Evolutionary conservation across 1,140 invertebrate genomes (phyloP).

Genomic region (Lepidotrigona ventralis): DNA sequence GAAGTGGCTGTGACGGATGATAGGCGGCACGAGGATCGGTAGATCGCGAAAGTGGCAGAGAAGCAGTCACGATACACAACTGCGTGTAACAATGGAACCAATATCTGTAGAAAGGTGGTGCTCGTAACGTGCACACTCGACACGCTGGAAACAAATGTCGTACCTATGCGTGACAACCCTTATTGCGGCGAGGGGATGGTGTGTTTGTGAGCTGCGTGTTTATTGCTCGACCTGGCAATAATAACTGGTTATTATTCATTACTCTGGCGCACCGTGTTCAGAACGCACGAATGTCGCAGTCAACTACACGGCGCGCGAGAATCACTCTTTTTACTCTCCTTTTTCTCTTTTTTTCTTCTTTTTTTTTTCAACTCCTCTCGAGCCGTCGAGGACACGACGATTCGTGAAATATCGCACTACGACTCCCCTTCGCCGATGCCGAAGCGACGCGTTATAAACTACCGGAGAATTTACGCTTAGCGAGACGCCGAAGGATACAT

Average conservation of each 20-base stretch:
- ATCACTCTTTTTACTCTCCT: conserved; percentile 39
- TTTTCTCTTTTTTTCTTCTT: neutral
- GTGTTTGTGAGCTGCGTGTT: conserved; percentile 64
- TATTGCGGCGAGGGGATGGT: conserved; percentile 49
- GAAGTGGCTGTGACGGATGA: conserved; percentile 58
- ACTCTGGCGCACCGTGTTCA: conserved; percentile 44
- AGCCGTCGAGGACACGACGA: conserved; percentile 51
- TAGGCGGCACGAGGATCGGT: conserved; percentile 47
- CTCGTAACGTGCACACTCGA: conserved; percentile 66
- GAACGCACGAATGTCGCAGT: conserved; percentile 56
- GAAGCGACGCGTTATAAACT: conserved; percentile 38
- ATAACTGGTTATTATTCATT: conserved; percentile 75
- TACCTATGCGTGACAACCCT: conserved; percentile 65
- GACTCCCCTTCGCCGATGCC: conserved; percentile 5
- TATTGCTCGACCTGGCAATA: conserved; percentile 74
- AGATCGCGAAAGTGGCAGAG: conserved; percentile 62
- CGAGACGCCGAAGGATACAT: conserved; percentile 3
- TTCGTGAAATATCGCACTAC: conserved; percentile 47
- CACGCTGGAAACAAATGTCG: conserved; percentile 67
- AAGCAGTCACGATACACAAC: conserved; percentile 65
- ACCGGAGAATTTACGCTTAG: conserved; percentile 12
- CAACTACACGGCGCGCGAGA: conserved; percentile 41
- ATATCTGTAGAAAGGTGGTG: conserved; percentile 69
- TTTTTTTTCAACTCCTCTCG: conserved; percentile 41
- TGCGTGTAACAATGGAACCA: conserved; percentile 69